Evolutionary conservation across 2,113 vertebrate genomes (phyloP), one percentile per base, ranked within the genome.

Genomic region (Choloepus hoffmanni): DNA sequence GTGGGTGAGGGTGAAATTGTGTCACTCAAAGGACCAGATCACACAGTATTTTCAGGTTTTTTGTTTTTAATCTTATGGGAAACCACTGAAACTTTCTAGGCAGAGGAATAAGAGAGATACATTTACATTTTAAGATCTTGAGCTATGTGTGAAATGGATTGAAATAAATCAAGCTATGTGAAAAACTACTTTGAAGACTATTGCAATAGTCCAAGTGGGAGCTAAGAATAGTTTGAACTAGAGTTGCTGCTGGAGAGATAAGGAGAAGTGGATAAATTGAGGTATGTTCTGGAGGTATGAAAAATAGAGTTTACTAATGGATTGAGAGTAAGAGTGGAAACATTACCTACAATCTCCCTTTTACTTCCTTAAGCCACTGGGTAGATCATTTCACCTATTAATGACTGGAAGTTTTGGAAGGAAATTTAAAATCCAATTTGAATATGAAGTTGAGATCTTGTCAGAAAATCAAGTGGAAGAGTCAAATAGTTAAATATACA

Each of bases 401-500:
- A 40, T 15, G 15, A n/a, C 53, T 89, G 24, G 33, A 91, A 92
- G 74, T 60, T 85, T 33, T 68, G 55, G 68, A 43, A 84, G 70
- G 60, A 62, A 89, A 83, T 18, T 26, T 83, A 86, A 96, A 85
- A 28, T 93, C 15, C 30, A 36, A 73, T 90, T 92, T 92, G 55
- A 33, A 28, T 15, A 50, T 50, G 53, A 92, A 55, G 15, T 67
- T 92, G 73, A 89, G 40, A 82, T 85, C n/a, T 73, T 67, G 23
- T 70, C 40, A 89, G 79, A 89, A 58, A 86, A 85, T 10, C 18
- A 78, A 83, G 21, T 33, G 2, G 19, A 82, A 55, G 12, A 55
- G 36, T 77, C 65, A 89, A 60, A 67, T 63, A 65, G 33, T 88
- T 87, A 23, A 84, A 16, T 72, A 72, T 73, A 43, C 4, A 36